Evolutionary conservation across 2,113 vertebrate genomes (phyloP).

Genomic region (Nyctibius bracteatus): DNA sequence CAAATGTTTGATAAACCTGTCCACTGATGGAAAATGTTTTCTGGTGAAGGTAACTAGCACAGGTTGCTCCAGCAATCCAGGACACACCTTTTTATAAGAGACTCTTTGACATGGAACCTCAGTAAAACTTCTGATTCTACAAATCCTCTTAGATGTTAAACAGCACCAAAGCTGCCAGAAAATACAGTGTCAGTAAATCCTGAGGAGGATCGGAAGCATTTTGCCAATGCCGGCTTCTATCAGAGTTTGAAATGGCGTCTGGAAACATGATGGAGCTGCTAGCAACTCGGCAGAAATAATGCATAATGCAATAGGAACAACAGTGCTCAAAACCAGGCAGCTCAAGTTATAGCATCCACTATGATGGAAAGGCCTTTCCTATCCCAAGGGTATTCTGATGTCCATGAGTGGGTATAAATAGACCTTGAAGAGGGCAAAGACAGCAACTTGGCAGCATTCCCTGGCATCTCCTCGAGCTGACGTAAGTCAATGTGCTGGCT

Average conservation of each 20-base stretch:
- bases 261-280: not conserved
- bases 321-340: not conserved
- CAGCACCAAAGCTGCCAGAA: not conserved
- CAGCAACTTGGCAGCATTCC: constrained; percentile 7
- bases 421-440: constrained; percentile 10
- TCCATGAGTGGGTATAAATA: not conserved
- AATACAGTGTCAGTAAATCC: not conserved
- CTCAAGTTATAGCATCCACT: not conserved
- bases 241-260: not conserved
- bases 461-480: not conserved
- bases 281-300: not conserved
- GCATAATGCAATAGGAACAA: not conserved
- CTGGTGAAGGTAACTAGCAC: not conserved
- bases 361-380: not conserved
- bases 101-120: not conserved
- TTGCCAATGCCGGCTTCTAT: not conserved
- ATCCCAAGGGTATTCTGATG: not conserved
- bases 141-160: not conserved
- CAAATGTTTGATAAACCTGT: not conserved
- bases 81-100: not conserved
- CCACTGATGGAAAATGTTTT: not conserved
- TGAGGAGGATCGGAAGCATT: not conserved
- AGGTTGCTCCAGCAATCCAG: not conserved
- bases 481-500: not conserved
- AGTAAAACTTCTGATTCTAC: not conserved